Base-by-base conservation (phyloP, 2,888 invertebrate species). In the Protonemura montana region DNA sequence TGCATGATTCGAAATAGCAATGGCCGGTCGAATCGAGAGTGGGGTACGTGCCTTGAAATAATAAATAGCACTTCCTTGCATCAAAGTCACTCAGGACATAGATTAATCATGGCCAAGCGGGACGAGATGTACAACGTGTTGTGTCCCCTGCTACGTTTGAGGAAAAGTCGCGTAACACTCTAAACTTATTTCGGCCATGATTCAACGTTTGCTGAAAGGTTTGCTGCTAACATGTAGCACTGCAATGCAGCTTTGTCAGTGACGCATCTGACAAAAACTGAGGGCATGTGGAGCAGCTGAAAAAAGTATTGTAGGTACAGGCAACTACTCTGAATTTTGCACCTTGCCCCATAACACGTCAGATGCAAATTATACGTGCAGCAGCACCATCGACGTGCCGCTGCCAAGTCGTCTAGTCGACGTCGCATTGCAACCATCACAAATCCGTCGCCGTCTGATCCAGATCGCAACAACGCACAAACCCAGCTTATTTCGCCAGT, bases 31-130 rank as follows among this genome's bases (percentile, higher is more conserved):
- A 59, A 59, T 59, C 59, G 21, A 59, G n/a, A n/a, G 6, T 59
- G 59, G 21, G 21, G 1, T 59, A 59, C 59, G 59, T 59, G 59
- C 59, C 59, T 10, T 59, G 59, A 59, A 59, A 59, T 59, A 59
- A 59, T 59, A 59, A 59, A 59, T 59, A 59, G 59, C 59, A 59
- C 13, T 59, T 59, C 59, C 59, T 59, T 59, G 59, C 59, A 59
- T 59, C 59, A 59, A 59, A 16, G 59, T 59, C 59, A 59, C 59
- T 13, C 59, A 13, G 13, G 59, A 59, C 59, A 21, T 59, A 59
- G 59, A 59, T 59, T 59, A 59, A 59, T 59, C 59, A 59, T 59
- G 59, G 59, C 59, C 59, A 7, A 21, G 59, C 59, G 2, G 59
- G 21, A 59, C 59, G 13, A 13, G 59, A 35, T 10, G n/a, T 41